phyloP scores from a whole-genome alignment of 35 echinoderm and acorn worm species.

The Apostichopus californicus region DNA sequence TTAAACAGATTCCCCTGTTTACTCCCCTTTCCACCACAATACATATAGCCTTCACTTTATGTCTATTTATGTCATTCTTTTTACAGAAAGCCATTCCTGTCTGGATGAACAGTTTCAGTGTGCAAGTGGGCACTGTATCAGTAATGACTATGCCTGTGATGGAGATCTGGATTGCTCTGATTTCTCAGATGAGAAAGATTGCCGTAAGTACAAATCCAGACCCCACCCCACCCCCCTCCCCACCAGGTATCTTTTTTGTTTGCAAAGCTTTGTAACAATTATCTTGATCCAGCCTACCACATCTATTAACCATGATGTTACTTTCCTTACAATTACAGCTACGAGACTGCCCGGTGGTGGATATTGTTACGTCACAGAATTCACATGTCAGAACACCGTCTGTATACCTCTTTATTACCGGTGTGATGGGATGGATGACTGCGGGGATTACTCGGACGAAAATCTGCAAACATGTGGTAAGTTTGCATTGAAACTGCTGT shows the following conservation, averaged over 20 bases:
- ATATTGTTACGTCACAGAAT: constrained; percentile 44
- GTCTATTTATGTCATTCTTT: too few relatives aligned
- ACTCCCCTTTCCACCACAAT: too few relatives aligned
- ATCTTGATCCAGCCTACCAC: too few relatives aligned
- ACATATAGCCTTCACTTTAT: too few relatives aligned
- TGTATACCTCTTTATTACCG: constrained; percentile 23
- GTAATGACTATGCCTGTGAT: constrained; percentile 66
- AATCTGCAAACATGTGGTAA: constrained; percentile 44
- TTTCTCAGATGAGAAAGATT: constrained; percentile 72
- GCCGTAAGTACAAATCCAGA: constrained; percentile 37
- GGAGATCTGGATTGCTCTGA: constrained; percentile 81
- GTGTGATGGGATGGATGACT: constrained; percentile 77
- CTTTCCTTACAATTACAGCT: neutral
- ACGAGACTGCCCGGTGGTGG: constrained; percentile 36
- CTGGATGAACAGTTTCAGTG: constrained; percentile 70
- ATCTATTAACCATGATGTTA: too few relatives aligned
- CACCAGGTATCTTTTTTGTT: too few relatives aligned
- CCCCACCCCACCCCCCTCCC: too few relatives aligned
- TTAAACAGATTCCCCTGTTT: too few relatives aligned
- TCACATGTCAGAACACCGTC: constrained; percentile 58
- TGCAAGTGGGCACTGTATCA: constrained; percentile 82
- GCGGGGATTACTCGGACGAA: constrained; percentile 79
- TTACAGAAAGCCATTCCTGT: constrained; percentile 75
- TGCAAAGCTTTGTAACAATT: neutral
- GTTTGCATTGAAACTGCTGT: neutral